phyloP scores from a whole-genome alignment of 30 jellyfish, hydroid and myxozoan genomes.

The Aurelia coerulea region DNA sequence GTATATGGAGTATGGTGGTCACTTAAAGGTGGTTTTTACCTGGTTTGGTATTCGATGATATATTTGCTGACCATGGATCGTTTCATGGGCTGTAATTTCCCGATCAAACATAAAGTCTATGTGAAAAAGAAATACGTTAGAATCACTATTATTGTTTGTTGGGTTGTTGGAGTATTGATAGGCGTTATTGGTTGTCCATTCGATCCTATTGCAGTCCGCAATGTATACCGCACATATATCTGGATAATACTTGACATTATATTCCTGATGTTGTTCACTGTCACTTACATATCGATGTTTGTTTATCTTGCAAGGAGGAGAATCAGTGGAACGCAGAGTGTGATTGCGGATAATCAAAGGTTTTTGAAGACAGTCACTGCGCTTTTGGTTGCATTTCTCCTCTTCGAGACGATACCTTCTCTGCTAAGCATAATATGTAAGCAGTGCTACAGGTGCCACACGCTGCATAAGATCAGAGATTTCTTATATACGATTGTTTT shows the following conservation, averaged over 20 bases:
- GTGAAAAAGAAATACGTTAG: not conserved
- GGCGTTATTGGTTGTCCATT: slow-evolving; percentile 1
- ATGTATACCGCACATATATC: not conserved
- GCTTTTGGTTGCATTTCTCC: not conserved
- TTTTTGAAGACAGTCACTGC: slow-evolving; percentile 27
- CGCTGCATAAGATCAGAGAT: too few species aligned
- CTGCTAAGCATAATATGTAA: not conserved
- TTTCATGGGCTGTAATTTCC: slow-evolving; percentile 49
- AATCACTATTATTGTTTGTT: not conserved
- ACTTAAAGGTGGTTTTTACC: not conserved
- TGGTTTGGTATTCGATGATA: slow-evolving; percentile 33
- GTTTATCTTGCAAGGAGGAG: slow-evolving; percentile 12
- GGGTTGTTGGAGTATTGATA: slow-evolving; percentile 7
- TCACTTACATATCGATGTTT: slow-evolving; percentile 20
- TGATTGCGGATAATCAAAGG: not conserved
- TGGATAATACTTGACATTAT: slow-evolving; percentile 14
- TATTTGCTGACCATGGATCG: slow-evolving; percentile 32
- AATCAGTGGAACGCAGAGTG: not conserved
- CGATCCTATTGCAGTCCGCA: slow-evolving; percentile 3
- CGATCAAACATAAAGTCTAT: slow-evolving; percentile 23
- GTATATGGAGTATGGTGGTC: slow-evolving; percentile 6
- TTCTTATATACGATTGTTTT: not conserved
- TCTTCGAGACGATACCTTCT: slow-evolving; percentile 23
- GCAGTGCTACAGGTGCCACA: too few species aligned
- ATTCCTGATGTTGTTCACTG: not conserved